A percentile compares a stretch with the other conserved stretches of the same genome.
Evolutionary conservation across 2,888 invertebrate genomes (phyloP).

Genomic region (Ypsolopha sequella): DNA sequence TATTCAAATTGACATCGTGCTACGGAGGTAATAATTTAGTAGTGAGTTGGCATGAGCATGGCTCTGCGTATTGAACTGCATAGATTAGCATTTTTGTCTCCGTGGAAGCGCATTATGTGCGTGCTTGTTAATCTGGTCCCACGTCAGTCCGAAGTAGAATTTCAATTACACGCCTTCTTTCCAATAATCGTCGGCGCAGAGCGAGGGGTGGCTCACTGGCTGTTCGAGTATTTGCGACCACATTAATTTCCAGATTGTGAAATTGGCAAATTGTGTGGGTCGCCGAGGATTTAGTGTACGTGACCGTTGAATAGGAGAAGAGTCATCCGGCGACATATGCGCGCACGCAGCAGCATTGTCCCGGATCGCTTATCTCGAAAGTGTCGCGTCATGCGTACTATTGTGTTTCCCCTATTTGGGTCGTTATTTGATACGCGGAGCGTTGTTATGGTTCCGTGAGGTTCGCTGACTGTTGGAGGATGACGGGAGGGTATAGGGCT

Average conservation of each 20-base stretch:
- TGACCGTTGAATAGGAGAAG: slow-evolving; percentile 40
- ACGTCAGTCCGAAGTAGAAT: slow-evolving; percentile 23
- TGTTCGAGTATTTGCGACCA: slow-evolving; percentile 1
- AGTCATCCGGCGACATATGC: slow-evolving; percentile 23
- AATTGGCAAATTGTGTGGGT: slow-evolving; percentile 21
- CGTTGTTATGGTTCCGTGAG: slow-evolving; percentile 23
- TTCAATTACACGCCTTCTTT: slow-evolving; percentile 23
- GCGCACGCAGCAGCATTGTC: slow-evolving; percentile 20
- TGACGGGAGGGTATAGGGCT: not conserved
- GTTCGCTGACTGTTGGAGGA: slow-evolving; percentile 18
- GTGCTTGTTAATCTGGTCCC: slow-evolving; percentile 25
- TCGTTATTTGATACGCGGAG: slow-evolving; percentile 35
- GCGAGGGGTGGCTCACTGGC: slow-evolving; percentile 11
- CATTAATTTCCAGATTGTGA: not conserved
- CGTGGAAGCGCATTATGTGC: slow-evolving; percentile 19
- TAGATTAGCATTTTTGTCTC: slow-evolving; percentile 43
- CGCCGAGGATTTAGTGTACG: slow-evolving; percentile 32
- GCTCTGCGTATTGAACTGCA: slow-evolving; percentile 28
- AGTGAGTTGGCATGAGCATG: slow-evolving; percentile 24
- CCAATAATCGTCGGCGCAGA: not conserved
- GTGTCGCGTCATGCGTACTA: slow-evolving; percentile 26
- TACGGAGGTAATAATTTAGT: slow-evolving; percentile 34
- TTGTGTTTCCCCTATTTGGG: slow-evolving; percentile 27
- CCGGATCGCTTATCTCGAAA: slow-evolving; percentile 33
- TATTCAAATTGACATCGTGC: slow-evolving; percentile 36